Evolutionary conservation across 1,140 invertebrate species (phyloP), one percentile per base, ranked within the genome.

Genomic region (Leptopilina boulardi): DNA sequence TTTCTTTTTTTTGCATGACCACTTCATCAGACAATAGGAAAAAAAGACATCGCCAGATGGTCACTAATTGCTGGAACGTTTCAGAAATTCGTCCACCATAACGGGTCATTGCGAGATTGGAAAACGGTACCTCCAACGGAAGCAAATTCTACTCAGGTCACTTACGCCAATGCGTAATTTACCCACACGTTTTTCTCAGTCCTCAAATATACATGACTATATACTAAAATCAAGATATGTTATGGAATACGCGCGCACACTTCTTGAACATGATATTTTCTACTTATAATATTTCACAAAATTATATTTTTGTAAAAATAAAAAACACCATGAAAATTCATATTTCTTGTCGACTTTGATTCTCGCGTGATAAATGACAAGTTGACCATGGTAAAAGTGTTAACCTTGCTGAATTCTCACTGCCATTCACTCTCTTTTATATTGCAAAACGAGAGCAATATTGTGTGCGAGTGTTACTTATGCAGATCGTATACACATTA

Each of bases 101-200:
- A 87, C 84, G 85, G 85, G 81, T 77, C 83, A 80, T 76, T 82
- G 77, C 34, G 9, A 83, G 83, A 86, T 86, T 82, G 83, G 79
- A 84, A 38, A 87, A 86, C 85, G 84, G 73, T 75, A 66, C 30
- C 51, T 66, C 21, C 11, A 41, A 56, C 73, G 41, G 42, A 9
- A 21, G 44, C 71, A 47, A 30, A 26, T 15, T 47, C 19, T 42
- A 59, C 73, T 4, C 54, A 21, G 44, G 44, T 74, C 54, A 71
- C 44, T 54, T 66, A 51, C 75, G 77, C 73, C 51, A 72, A 79
- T 71, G 73, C 73, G 42, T 73, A 76, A 79, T 80, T 76, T 42
- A 23, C 41, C 59, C 66, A 73, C 66, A 73, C 23, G 51, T 54
- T 59, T 74, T 41, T 26, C 56, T 26, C 11, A 9, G 23, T 59